phyloP scores from a whole-genome alignment of 1,140 invertebrate species.

The Vollenhovia emeryi region DNA sequence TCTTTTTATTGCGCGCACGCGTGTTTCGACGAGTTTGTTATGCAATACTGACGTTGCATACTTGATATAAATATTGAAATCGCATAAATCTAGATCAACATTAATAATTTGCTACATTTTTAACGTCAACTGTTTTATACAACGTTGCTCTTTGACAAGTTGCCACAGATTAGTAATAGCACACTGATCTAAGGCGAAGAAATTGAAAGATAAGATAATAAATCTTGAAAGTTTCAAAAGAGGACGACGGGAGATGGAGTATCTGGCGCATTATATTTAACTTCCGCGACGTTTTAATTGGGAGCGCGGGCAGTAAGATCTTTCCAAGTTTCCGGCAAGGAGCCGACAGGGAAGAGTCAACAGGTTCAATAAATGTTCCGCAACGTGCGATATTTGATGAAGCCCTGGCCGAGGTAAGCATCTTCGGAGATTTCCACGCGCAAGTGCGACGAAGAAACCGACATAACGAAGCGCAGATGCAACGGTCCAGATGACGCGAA shows the following conservation, averaged over 20 bases:
- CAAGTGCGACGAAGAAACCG: conserved; percentile 44
- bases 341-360: conserved; percentile 50
- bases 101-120: not conserved
- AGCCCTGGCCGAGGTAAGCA: conserved; percentile 60
- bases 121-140: not conserved
- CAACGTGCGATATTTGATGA: conserved; percentile 65
- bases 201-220: conserved; percentile 38
- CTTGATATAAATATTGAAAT: conserved; percentile 22
- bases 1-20: not conserved
- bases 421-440: conserved; percentile 50
- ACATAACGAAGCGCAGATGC: conserved; percentile 54
- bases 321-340: conserved; percentile 28
- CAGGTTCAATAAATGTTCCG: conserved; percentile 58
- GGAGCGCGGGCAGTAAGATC: conserved; percentile 20
- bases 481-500: conserved; percentile 54
- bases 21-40: not conserved
- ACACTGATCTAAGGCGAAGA: not conserved
- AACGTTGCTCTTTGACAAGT: not conserved
- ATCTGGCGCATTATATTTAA: conserved; percentile 54
- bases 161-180: not conserved
- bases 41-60: not conserved
- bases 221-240: conserved; percentile 37
- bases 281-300: conserved; percentile 70
- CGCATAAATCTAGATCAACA: not conserved
- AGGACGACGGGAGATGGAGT: conserved; percentile 8